Conservation (phyloP, 2,888 invertebrate species). For the Drosophila nr. perissopoda region DNA sequence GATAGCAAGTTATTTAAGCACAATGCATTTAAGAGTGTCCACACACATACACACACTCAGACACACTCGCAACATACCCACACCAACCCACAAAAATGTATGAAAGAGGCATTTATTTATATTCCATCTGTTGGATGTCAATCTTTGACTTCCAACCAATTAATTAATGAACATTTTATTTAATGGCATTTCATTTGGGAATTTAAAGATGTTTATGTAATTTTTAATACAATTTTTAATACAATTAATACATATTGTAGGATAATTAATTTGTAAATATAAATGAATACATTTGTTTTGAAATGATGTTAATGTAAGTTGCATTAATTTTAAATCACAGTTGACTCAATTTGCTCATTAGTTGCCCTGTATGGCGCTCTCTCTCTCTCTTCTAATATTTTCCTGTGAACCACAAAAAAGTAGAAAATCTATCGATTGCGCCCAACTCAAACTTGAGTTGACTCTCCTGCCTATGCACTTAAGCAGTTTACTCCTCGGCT, state of each 20-base stretch:
- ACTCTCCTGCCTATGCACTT: slow-evolving; percentile 32
- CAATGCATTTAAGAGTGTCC: slow-evolving; percentile 5
- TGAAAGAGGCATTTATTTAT: slow-evolving; percentile 13
- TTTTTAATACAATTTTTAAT: too few species aligned
- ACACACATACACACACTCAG: not conserved
- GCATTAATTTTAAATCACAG: not conserved
- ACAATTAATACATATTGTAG: not conserved
- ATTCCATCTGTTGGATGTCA: slow-evolving; percentile 20
- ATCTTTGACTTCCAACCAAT: slow-evolving; percentile 25
- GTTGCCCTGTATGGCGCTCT: not conserved
- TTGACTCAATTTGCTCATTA: not conserved
- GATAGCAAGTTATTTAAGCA: slow-evolving; percentile 41
- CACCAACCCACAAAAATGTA: too few species aligned
- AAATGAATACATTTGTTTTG: not conserved
- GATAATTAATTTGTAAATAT: not conserved
- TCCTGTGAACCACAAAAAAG: not conserved
- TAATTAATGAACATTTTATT: slow-evolving; percentile 14
- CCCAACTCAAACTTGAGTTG: slow-evolving; percentile 2
- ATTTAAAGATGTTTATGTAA: not conserved
- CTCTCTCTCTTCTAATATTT: not conserved
- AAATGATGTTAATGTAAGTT: not conserved
- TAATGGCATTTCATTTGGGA: not conserved
- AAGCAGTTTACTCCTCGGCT: slow-evolving; percentile 38
- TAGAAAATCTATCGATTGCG: not conserved
- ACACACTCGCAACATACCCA: not conserved